Evolutionary conservation across 1,140 invertebrate genomes (phyloP).

Genomic region (Gonatopus flavifemur): DNA sequence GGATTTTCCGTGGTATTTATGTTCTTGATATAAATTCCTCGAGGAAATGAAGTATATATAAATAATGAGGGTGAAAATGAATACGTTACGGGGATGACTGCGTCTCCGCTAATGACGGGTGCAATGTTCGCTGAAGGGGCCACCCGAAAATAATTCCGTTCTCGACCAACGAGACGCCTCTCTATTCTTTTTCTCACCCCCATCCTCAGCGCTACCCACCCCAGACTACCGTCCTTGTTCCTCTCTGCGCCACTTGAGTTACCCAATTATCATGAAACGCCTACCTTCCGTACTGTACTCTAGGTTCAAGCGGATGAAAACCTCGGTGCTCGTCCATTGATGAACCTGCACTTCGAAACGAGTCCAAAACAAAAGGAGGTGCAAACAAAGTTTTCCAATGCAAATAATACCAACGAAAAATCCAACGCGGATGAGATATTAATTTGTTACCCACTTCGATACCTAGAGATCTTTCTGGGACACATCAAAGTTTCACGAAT

Average conservation of each 20-base stretch:
- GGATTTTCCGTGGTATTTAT: neutral
- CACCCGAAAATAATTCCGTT: slow-evolving; percentile 50
- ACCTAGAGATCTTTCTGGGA: no score
- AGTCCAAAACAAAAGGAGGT: no score
- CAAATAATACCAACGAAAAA: no score
- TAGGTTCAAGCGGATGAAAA: slow-evolving; percentile 39
- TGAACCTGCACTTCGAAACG: no score
- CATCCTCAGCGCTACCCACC: no score
- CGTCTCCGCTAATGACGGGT: slow-evolving; percentile 46
- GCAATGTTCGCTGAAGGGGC: slow-evolving; percentile 50
- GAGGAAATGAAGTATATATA: slow-evolving; percentile 51
- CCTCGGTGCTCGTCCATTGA: slow-evolving; percentile 24
- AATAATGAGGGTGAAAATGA: slow-evolving; percentile 53
- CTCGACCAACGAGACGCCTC: slow-evolving; percentile 23
- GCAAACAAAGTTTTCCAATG: no score
- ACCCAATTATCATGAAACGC: slow-evolving; percentile 51
- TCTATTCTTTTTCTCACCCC: no score
- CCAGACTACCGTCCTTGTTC: no score
- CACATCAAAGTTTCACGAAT: no score
- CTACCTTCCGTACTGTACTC: slow-evolving; percentile 38
- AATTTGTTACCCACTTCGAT: no score
- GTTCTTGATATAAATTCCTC: neutral
- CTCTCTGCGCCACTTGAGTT: slow-evolving; percentile 34
- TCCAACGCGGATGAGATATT: no score
- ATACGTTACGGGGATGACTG: slow-evolving; percentile 30